These are phyloP conservation scores for Arge pagana DNA, from an alignment of 2,888 invertebrate species.

Conservation along the genomic window DNA sequence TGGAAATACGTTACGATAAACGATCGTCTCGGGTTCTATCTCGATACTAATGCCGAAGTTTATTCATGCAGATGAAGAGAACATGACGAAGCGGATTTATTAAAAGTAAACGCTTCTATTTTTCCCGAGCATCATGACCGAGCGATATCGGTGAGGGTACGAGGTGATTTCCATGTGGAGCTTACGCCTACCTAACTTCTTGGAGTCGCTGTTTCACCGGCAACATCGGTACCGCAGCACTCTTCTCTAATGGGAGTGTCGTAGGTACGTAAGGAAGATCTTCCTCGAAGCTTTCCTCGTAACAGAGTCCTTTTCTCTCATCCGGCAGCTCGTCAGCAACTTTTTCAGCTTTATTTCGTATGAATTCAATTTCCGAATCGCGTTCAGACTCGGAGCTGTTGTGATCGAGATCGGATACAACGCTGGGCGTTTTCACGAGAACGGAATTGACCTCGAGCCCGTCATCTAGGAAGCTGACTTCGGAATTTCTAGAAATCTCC, in stretches of 20 bases:
- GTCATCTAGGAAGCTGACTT: conserved; percentile 42
- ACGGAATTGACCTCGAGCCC: conserved; percentile 27
- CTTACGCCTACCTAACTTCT: conserved; percentile 47
- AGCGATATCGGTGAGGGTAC: no score
- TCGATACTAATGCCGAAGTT: no score
- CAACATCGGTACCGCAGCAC: conserved; percentile 79
- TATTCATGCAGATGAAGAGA: no score
- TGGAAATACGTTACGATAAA: no score
- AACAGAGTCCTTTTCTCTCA: conserved; percentile 78
- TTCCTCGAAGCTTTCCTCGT: conserved; percentile 81
- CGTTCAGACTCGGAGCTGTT: conserved; percentile 72
- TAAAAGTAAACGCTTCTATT: no score
- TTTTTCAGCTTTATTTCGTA: conserved; percentile 60
- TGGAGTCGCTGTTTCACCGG: conserved; percentile 73
- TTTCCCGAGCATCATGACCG: no score
- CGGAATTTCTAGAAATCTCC: conserved; percentile 60
- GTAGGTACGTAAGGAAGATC: conserved; percentile 87
- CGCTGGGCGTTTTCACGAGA: conserved; percentile 44
- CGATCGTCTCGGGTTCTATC: no score
- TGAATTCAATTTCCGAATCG: conserved; percentile 67
- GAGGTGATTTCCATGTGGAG: no score
- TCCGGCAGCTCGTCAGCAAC: conserved; percentile 65
- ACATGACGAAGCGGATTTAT: no score
- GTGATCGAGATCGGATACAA: conserved; percentile 50
- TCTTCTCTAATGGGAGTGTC: conserved; percentile 84